Evolutionary conservation across 1,140 invertebrate genomes (phyloP), one percentile per base, ranked within the genome.

Genomic region (Magallana angulata): DNA sequence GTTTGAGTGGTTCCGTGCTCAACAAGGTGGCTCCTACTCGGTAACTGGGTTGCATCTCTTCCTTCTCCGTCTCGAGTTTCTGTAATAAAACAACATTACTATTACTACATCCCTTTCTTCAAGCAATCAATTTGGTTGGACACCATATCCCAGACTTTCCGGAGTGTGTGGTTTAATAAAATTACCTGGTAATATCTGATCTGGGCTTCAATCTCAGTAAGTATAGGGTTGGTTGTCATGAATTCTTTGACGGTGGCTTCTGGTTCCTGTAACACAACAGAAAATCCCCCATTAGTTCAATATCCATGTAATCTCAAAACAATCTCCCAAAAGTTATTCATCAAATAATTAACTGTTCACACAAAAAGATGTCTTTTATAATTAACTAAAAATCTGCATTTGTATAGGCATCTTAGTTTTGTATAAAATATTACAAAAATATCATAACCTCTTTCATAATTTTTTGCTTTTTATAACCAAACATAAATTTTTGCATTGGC

Each of bases 171-270:
- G 36, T 48, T 48, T 48, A 4, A 48, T 48, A 48, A 1, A 48
- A 82, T 89, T 90, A 95, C 94, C 90, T 93, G 92, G 88, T 94
- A 95, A 87, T 94, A 94, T 90, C 92, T 93, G 82, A 99, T 95
- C 36, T 97, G 96, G 4, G 96, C 94, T 94, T 98, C 98, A 92
- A 98, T 98, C 91, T 98, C 97, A 48, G 96, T 95, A 76, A 98
- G 95, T 5, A 97, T 94, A 0, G 97, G 91, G 95, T 97, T 93
- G 96, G 96, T 91, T 64, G 96, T 96, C 91, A 98, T 95, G n/a
- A 98, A 96, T 92, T 98, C 97, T 57, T 97, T 96, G 16, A 98
- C 96, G 18, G 96, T 97, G 14, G 96, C 95, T 30, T 96, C 96
- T 91, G 96, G 96, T 92, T 98, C 97, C 94, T 95, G 88, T 24